Evolutionary conservation across 2,888 invertebrate species (phyloP).

Genomic region (Perdita meconis): DNA sequence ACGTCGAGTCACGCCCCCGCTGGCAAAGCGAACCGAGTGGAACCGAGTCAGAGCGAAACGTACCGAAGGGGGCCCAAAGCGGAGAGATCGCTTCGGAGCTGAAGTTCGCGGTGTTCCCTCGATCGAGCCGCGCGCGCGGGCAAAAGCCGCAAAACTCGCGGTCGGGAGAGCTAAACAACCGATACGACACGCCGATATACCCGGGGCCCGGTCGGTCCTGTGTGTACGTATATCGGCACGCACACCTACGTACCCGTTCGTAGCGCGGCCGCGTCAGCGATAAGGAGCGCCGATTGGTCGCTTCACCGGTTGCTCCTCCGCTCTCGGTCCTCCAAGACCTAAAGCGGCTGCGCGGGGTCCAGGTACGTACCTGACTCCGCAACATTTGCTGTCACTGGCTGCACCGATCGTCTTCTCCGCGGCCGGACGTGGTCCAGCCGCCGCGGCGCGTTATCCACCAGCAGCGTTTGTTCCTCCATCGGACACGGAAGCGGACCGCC

Average conservation of each 20-base stretch:
- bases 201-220: too few relatives aligned
- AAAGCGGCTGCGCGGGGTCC: slow-evolving; percentile 50
- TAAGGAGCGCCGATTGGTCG: slow-evolving; percentile 41
- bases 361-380: slow-evolving; percentile 52
- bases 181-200: slow-evolving; percentile 30
- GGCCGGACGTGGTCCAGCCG: slow-evolving; percentile 40
- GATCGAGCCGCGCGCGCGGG: slow-evolving; percentile 49
- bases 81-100: slow-evolving; percentile 52
- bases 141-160: slow-evolving; percentile 47
- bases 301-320: slow-evolving; percentile 54
- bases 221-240: slow-evolving; percentile 3
- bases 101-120: slow-evolving; percentile 59
- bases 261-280: slow-evolving; percentile 32
- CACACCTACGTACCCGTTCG: background rate
- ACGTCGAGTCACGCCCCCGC: slow-evolving; percentile 70
- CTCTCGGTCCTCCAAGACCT: slow-evolving; percentile 41
- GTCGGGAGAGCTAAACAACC: slow-evolving; percentile 25
- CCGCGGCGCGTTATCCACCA: slow-evolving; percentile 19
- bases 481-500: slow-evolving; percentile 54
- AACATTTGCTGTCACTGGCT: slow-evolving; percentile 55
- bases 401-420: slow-evolving; percentile 44
- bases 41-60: slow-evolving; percentile 46
- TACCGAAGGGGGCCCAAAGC: slow-evolving; percentile 52
- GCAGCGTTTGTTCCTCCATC: slow-evolving; percentile 52
- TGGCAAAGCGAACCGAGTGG: slow-evolving; percentile 65